A percentile compares a stretch with the other conserved stretches of the same genome.
phyloP scores from a whole-genome alignment of 2,888 invertebrate genomes.

The Cosmia trapezina region DNA sequence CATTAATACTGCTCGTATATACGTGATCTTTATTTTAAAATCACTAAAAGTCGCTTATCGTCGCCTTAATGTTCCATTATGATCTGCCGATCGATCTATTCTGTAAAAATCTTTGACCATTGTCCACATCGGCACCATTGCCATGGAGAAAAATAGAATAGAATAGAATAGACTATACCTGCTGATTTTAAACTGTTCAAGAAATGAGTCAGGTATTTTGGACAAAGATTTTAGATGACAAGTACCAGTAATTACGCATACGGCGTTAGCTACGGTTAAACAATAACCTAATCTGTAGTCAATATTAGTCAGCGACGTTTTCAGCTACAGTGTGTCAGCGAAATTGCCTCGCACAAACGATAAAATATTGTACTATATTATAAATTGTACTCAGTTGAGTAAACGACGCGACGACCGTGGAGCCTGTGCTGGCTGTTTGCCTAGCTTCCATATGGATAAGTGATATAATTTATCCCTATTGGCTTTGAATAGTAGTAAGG shows the following conservation, averaged over 20 bases:
- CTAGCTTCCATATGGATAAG: slow-evolving; percentile 41
- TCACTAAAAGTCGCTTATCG: too few relatives aligned
- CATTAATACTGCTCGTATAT: too few relatives aligned
- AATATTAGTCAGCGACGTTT: slow-evolving; percentile 72
- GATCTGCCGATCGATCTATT: neutral
- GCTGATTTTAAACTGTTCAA: neutral
- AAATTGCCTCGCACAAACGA: slow-evolving; percentile 70
- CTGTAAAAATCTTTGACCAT: neutral
- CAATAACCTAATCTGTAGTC: slow-evolving; percentile 53
- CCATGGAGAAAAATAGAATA: too few relatives aligned
- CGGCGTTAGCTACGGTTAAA: slow-evolving; percentile 39
- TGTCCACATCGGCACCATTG: too few relatives aligned
- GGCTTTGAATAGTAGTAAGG: slow-evolving; percentile 31
- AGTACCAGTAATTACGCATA: slow-evolving; percentile 32
- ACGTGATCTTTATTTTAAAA: too few relatives aligned
- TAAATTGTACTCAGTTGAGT: slow-evolving; percentile 73
- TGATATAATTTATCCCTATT: slow-evolving; percentile 49
- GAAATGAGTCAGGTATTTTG: slow-evolving; percentile 14
- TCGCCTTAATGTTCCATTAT: too few relatives aligned
- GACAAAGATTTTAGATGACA: neutral
- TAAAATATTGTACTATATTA: slow-evolving; percentile 59
- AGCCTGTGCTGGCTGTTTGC: slow-evolving; percentile 69
- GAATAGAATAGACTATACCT: too few relatives aligned
- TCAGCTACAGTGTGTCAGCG: slow-evolving; percentile 64
- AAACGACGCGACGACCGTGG: slow-evolving; percentile 71